Percentiles rank a stretch among this genome's conserved stretches.
phyloP scores from a whole-genome alignment of 1,140 invertebrate genomes.

The Caerostris darwini region DNA sequence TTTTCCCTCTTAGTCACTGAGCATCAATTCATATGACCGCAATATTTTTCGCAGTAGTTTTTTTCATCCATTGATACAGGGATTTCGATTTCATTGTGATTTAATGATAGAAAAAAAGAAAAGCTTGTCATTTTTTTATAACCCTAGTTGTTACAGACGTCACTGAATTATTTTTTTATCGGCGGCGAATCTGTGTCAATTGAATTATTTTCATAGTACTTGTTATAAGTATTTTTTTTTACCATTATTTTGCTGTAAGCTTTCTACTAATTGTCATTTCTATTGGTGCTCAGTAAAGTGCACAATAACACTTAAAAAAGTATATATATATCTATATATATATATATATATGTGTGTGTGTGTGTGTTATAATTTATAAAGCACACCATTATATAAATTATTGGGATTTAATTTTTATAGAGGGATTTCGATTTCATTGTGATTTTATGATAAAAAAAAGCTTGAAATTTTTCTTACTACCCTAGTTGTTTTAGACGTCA shows the following conservation, averaged over 20 bases:
- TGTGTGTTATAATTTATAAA: too few species aligned
- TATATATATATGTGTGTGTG: too few species aligned
- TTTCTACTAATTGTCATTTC: too few species aligned
- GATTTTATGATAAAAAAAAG: neutral
- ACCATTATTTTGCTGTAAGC: too few species aligned
- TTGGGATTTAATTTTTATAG: neutral
- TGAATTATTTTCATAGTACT: too few species aligned
- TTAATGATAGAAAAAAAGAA: conserved; percentile 27
- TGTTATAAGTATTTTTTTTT: too few species aligned
- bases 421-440: neutral
- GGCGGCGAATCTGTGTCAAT: neutral
- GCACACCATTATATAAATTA: too few species aligned
- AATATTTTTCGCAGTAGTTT: neutral
- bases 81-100: neutral
- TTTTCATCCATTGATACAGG: neutral
- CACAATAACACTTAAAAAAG: too few species aligned
- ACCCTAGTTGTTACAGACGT: neutral
- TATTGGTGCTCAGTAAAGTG: too few species aligned
- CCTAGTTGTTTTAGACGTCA: neutral
- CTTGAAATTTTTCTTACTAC: neutral
- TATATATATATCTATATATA: too few species aligned
- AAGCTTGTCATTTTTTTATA: neutral
- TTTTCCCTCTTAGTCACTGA: neutral
- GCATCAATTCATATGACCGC: neutral
- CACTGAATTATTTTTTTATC: neutral